A percentile compares a stretch with the other conserved stretches of the same genome.
phyloP scores from a whole-genome alignment of 2,888 invertebrate genomes.

The Aethes cnicana region DNA sequence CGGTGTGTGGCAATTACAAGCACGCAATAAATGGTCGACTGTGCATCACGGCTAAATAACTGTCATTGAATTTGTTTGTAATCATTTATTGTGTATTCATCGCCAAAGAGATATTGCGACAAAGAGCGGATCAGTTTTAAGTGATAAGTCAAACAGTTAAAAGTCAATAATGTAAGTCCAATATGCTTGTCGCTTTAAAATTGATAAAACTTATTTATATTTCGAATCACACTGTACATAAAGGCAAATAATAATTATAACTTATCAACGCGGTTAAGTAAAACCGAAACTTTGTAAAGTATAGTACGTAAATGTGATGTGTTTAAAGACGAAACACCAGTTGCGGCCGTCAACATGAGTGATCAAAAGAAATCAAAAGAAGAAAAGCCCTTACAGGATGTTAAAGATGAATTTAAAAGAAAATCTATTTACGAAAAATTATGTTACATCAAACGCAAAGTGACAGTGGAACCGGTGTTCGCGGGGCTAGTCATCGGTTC shows the following conservation, averaged over 20 bases:
- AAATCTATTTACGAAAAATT: slow-evolving; percentile 79
- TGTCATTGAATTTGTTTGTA: slow-evolving; percentile 22
- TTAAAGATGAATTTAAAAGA: slow-evolving; percentile 46
- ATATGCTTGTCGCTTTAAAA: background rate
- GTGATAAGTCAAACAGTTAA: background rate
- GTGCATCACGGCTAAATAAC: slow-evolving; percentile 15
- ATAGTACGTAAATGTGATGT: slow-evolving; percentile 3
- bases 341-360: slow-evolving; percentile 11
- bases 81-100: slow-evolving; percentile 18
- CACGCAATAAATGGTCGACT: slow-evolving; percentile 18
- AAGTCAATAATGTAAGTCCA: background rate
- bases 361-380: slow-evolving; percentile 38
- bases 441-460: slow-evolving; percentile 62
- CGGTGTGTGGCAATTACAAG: slow-evolving; percentile 17
- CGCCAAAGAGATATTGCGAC: slow-evolving; percentile 3
- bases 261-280: slow-evolving; percentile 6
- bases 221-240: slow-evolving; percentile 19
- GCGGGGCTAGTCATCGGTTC: slow-evolving; percentile 86
- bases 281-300: background rate
- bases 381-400: slow-evolving; percentile 55
- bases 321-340: background rate
- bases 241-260: background rate
- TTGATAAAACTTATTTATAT: background rate
- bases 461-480: slow-evolving; percentile 87
- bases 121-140: slow-evolving; percentile 4